Evolutionary conservation across 2,113 vertebrate genomes (phyloP), one percentile per base, ranked within the genome.

Genomic region (Ageneiosus marmoratus): DNA sequence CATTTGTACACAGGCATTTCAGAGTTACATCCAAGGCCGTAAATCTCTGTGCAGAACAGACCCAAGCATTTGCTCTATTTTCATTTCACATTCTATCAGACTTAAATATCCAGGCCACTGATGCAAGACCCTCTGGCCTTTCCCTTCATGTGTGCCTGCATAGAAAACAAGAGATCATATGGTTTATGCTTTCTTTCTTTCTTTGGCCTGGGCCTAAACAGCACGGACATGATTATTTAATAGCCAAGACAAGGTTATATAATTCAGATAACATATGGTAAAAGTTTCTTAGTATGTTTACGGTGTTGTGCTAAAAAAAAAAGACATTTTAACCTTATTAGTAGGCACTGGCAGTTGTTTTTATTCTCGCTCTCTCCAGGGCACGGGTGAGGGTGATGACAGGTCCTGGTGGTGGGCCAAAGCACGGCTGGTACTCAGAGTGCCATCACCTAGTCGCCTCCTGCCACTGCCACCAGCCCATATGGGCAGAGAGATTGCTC

Each of bases 321-420:
- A 10, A 48, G 16, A 67, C 48, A 62, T 69, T 50, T 82, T 67
- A 50, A 22, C 62, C 83, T 83, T 83, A 86, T 83, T 75, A 87
- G 82, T 83, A 53, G 86, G 83, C 9, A 41, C 80, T 77, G 32
- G 84, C 70, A 83, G 70, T 83, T 60, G 62, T 81, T 53, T 81
- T 83, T 77, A 85, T 81, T 85, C 83, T 86, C 46, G 55, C 69
- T 85, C 75, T 70, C 75, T 69, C 74, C 48, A 87, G 86, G 53
- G 91, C 91, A 91, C 86, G 84, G 91, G 91, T 83, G 86, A 90
- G 88, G 81, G 91, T 89, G 91, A 92, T 93, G 92, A 93, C 92
- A 90, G 90, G 90, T 89, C 88, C 89, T 93, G 93, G 91, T 92
- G 89, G 86, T 84, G 80, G 90, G 93, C 93, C 92, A 93, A 90